These are phyloP conservation scores for Ormia ochracea DNA, from an alignment of 2,888 invertebrate genomes.

Conservation along the genomic window DNA sequence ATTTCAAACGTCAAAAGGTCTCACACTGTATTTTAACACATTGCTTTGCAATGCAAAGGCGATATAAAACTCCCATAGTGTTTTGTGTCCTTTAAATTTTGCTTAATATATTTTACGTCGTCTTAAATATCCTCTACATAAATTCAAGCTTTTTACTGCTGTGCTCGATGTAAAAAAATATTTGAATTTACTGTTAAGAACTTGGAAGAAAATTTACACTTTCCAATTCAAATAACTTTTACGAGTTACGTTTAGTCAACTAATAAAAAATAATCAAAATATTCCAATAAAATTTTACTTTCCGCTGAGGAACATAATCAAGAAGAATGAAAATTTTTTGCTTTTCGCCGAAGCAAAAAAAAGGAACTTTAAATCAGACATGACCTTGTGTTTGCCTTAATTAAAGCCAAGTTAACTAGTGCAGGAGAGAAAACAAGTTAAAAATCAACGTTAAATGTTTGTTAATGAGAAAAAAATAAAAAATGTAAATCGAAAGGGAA, in stretches of 20 bases:
- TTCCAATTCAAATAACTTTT: neutral
- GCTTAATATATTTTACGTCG: too few relatives aligned
- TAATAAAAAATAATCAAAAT: slow-evolving; percentile 3
- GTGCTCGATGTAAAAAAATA: too few relatives aligned
- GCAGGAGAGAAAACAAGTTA: neutral
- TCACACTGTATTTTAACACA: too few relatives aligned
- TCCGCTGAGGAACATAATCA: neutral
- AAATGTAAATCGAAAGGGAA: too few relatives aligned
- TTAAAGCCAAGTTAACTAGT: neutral
- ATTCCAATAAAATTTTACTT: neutral
- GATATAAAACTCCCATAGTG: too few relatives aligned
- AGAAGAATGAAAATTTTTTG: neutral
- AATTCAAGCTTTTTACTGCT: too few relatives aligned
- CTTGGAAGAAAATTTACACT: neutral
- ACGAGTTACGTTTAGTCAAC: neutral
- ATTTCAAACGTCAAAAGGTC: too few relatives aligned
- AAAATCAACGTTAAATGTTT: too few relatives aligned
- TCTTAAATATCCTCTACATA: too few relatives aligned
- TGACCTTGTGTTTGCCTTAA: slow-evolving; percentile 41
- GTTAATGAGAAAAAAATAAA: too few relatives aligned
- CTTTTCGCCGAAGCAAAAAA: neutral
- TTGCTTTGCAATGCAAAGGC: too few relatives aligned
- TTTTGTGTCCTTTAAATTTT: too few relatives aligned
- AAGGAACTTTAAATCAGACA: slow-evolving; percentile 3
- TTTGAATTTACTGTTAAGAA: neutral